Percentiles rank a stretch among this genome's conserved stretches.
Conservation (phyloP, 2,888 invertebrate genomes). For the Drosophila paranaensis region DNA sequence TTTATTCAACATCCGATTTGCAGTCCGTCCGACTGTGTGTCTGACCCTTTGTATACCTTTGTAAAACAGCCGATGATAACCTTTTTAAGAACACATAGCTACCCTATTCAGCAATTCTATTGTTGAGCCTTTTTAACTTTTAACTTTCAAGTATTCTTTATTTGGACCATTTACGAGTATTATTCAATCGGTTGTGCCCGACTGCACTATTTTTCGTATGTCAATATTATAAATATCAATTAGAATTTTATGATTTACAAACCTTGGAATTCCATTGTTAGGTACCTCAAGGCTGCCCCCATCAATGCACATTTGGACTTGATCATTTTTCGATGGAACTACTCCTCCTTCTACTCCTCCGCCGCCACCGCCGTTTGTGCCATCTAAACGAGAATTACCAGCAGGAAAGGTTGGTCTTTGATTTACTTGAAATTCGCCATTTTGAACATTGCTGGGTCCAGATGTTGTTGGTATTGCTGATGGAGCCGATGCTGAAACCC, state of each 20-base stretch:
- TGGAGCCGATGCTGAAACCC: conserved; percentile 13
- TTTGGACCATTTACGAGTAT: neutral
- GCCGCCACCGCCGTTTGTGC: conserved; percentile 74
- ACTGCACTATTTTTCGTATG: neutral
- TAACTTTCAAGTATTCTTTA: too few relatives aligned
- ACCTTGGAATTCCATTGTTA: conserved; percentile 82
- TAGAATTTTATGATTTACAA: conserved; percentile 16
- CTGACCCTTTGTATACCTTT: neutral
- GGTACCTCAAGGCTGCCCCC: conserved; percentile 83
- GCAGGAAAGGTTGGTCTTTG: conserved; percentile 49
- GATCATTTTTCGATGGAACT: conserved; percentile 44
- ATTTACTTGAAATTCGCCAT: conserved; percentile 81
- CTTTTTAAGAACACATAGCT: neutral
- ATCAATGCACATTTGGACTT: conserved; percentile 64
- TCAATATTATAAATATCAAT: too few relatives aligned
- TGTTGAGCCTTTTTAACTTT: too few relatives aligned
- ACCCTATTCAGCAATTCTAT: too few relatives aligned
- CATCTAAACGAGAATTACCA: conserved; percentile 63
- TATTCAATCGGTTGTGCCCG: neutral
- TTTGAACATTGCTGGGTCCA: conserved; percentile 83
- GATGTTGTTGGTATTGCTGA: neutral
- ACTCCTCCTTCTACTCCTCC: conserved; percentile 1
- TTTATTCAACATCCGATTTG: too few relatives aligned
- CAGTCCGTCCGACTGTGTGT: too few relatives aligned
- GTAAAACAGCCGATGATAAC: neutral